A percentile compares a stretch with the other conserved stretches of the same genome.
Evolutionary conservation across 2,113 vertebrate species (phyloP).

Genomic region (Porphyrio hochstetteri): DNA sequence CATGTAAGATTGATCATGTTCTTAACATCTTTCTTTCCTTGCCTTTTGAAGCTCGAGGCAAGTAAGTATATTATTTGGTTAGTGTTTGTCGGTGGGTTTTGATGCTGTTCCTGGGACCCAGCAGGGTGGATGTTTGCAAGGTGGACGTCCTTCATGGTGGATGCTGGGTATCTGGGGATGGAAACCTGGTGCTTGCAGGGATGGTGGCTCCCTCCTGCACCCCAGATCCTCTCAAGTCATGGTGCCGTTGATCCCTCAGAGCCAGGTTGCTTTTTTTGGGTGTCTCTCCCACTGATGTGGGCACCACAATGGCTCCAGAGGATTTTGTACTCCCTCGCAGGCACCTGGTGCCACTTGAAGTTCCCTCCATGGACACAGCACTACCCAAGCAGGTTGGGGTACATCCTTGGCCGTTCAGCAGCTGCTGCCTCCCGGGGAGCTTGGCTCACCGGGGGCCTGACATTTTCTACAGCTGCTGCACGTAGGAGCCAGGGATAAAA

Average conservation of each 20-base stretch:
- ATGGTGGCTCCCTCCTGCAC: not conserved
- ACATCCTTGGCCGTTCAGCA: not conserved
- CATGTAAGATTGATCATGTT: conserved; percentile 50
- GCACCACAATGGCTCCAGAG: rapidly evolving
- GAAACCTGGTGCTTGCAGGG: not conserved
- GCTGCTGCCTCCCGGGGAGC: not conserved
- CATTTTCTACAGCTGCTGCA: not conserved
- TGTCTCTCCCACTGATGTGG: not conserved
- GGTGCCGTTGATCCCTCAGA: not conserved
- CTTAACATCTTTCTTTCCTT: conserved; percentile 41
- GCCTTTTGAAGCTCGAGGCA: conserved; percentile 26
- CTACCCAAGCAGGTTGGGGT: rapidly evolving
- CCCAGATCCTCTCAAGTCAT: rapidly evolving
- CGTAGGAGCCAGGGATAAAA: not conserved
- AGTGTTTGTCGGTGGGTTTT: not conserved
- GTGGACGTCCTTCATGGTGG: rapidly evolving
- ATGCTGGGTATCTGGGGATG: rapidly evolving
- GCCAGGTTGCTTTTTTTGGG: not conserved
- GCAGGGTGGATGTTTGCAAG: not conserved
- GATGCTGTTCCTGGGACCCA: not conserved
- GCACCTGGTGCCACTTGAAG: not conserved
- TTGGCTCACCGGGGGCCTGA: not conserved
- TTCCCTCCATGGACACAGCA: not conserved
- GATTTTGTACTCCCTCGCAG: not conserved
- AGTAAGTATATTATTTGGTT: conserved; percentile 34